phyloP scores from a whole-genome alignment of 2,888 invertebrate species.

The Epirrita christyi region DNA sequence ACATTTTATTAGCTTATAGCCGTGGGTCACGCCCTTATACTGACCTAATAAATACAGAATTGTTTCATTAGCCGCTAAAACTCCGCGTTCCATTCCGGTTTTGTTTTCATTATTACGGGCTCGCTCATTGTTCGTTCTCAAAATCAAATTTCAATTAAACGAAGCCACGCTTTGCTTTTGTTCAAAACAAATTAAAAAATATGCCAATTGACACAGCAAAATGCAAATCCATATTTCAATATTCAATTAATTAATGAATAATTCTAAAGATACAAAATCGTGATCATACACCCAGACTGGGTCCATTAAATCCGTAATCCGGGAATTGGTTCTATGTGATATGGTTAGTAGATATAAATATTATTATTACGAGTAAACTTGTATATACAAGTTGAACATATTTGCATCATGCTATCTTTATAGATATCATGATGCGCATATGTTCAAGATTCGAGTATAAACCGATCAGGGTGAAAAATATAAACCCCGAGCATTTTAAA shows the following conservation, averaged over 20 bases:
- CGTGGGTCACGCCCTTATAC: not conserved
- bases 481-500: too few species aligned
- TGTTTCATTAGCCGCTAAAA: conserved; percentile 49
- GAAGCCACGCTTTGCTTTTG: conserved; percentile 44
- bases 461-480: too few species aligned
- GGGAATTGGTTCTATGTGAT: too few species aligned
- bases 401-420: too few species aligned
- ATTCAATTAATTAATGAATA: conserved; percentile 16
- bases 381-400: too few species aligned
- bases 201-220: conserved; percentile 19
- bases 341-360: too few species aligned
- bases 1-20: conserved; percentile 7
- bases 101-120: conserved; percentile 30
- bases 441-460: too few species aligned
- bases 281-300: not conserved
- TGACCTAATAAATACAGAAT: conserved; percentile 30
- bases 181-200: conserved; percentile 47
- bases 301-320: not conserved
- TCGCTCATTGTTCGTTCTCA: conserved; percentile 49
- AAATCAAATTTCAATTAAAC: conserved; percentile 50
- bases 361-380: too few species aligned
- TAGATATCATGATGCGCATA: too few species aligned
- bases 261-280: conserved; percentile 11
- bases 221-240: conserved; percentile 19
- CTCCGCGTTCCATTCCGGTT: conserved; percentile 34